These are phyloP conservation scores for Stegastes partitus DNA, from an alignment of 2,113 vertebrate genomes.

Conservation along the genomic window DNA sequence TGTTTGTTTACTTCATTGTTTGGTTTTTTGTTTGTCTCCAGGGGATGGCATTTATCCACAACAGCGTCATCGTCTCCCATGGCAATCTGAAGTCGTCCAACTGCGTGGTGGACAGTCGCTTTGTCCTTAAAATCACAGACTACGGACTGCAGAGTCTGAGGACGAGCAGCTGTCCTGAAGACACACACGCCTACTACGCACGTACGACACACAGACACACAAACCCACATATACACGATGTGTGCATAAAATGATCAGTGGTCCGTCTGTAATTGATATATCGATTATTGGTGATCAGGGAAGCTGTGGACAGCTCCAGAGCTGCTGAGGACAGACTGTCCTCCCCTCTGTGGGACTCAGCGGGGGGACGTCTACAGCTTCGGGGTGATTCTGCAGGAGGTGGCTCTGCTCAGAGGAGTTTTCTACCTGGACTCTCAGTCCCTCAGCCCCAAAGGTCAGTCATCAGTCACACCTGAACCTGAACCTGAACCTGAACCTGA, in stretches of 20 bases:
- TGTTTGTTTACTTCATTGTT: neutral
- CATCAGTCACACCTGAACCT: too few species aligned
- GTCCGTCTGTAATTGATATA: too few species aligned
- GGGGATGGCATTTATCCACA: slow-evolving; percentile 95
- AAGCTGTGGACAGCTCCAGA: slow-evolving; percentile 93
- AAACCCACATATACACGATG: neutral
- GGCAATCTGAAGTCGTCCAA: slow-evolving; percentile 96
- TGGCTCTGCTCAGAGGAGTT: slow-evolving; percentile 89
- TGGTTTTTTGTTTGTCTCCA: slow-evolving; percentile 59
- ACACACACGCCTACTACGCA: slow-evolving; percentile 88
- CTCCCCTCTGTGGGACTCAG: slow-evolving; percentile 85
- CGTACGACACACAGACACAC: slow-evolving; percentile 74
- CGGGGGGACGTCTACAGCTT: slow-evolving; percentile 94
- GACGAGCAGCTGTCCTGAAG: slow-evolving; percentile 70
- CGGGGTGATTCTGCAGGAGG: slow-evolving; percentile 92
- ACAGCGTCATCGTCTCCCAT: slow-evolving; percentile 89
- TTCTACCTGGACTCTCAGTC: slow-evolving; percentile 88
- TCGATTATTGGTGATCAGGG: slow-evolving; percentile 75
- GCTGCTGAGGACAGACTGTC: slow-evolving; percentile 83
- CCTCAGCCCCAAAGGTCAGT: slow-evolving; percentile 89
- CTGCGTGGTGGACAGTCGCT: slow-evolving; percentile 95
- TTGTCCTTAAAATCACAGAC: slow-evolving; percentile 96
- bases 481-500: too few species aligned
- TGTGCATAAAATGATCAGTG: too few species aligned
- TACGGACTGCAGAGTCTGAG: slow-evolving; percentile 91